Base-by-base conservation (phyloP, 2,797 vertebrate genomes). In the Emydoidea blandingii region DNA sequence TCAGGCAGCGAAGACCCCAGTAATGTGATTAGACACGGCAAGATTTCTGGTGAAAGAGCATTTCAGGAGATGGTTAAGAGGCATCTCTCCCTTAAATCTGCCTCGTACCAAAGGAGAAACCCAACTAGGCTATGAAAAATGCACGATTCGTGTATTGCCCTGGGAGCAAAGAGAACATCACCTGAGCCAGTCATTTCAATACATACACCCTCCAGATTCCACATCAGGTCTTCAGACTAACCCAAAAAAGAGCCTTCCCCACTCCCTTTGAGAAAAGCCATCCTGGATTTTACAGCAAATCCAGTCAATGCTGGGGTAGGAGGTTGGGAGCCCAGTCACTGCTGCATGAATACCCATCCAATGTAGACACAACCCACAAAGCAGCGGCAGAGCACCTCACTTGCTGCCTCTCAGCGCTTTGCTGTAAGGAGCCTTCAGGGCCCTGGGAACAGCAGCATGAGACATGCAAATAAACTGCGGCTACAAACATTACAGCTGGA, bases 401-500 rank as follows among this genome's bases (percentile, higher is more conserved):
- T 62, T n/a, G 49, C 83, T 41, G 23, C 89, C 65, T 83, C 81
- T 19, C 65, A 53, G 1, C 1, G 16, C 62, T 44, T 82, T 34
- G 74, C 44, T 10, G 15, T 0, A 23, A 52, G 34, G 6, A 92
- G 86, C 74, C 34, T 1, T 2, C 27, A 86, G 89, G 84, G 86
- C 27, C 81, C 53, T 87, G 59, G 83, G 14, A 16, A 49, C 41
- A 15, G 74, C 44, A 49, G 41, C 41, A 5, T 7, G 74, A 90
- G 92, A 89, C 0, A 0, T 1, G 34, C 78, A 49, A 81, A 5
- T 59, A 83, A 89, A 54, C 83, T 86, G 89, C 47, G 81, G 90
- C 92, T 81, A 76, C 92, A 96, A 88, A 92, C 91, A 91, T 84
- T 50, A 88, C 79, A 54, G 78, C 65, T 37, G 94, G 68, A 92